Base-by-base conservation (phyloP, 2,797 vertebrate species). In the Syncerus caffer region DNA sequence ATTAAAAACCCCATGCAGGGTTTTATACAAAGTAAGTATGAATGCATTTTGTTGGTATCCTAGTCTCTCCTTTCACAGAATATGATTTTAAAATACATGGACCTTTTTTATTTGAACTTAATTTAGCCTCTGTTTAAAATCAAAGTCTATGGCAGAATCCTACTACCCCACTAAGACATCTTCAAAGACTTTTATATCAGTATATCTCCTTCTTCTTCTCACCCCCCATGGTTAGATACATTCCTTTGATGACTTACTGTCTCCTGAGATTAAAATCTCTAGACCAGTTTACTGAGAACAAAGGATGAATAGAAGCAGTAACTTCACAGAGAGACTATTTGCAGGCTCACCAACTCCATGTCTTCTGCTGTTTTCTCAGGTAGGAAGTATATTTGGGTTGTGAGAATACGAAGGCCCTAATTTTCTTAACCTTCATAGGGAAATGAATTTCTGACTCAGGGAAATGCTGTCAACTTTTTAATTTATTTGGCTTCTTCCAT, bases 381-480 rank as follows among this genome's bases (percentile, higher is more conserved):
- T 0, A 92, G 53, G 27, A 90, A 50, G 45, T 17, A 8, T 31
- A 58, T 67, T 93, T 95, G 50, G 0, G 17, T 42, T 21, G 93
- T 97, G 95, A 96, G 58, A 96, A 80, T 74, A 15, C 0, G 60
- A 88, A 57, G 8, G 45, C 7, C 2, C 19, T 93, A 67, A 76
- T 92, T 83, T 13, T 9, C 93, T 80, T 51, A 51, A 97, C 51
- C 84, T 83, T 83, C 86, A 93, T 90, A 91, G 21, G 21, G n/a
- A 97, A 79, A 84, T 96, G n/a, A 96, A 97, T 47, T 96, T 98
- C 82, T 97, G 71, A 95, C 67, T 96, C 91, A 60, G 89, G 88
- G 45, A 97, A 96, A 97, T 86, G 21, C 85, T 96, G 83, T 89
- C 95, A 92, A 86, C 17, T 71, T 96, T 97, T 96, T 87, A 95